Conservation (phyloP, 1,140 invertebrate genomes). For the Hycleus phaleratus region DNA sequence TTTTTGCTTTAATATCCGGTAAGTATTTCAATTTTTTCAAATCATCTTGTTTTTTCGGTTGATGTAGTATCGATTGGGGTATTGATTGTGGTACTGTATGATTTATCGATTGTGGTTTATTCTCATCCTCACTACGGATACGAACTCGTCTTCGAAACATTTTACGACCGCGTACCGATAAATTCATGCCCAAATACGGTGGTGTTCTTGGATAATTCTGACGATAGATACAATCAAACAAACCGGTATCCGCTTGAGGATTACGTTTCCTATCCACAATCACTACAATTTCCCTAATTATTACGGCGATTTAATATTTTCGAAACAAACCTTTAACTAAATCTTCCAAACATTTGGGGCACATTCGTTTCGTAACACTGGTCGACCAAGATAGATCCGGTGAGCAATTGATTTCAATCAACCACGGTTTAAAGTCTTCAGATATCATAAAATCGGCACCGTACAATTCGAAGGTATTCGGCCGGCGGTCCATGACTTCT, state of each 20-base stretch:
- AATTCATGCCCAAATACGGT: constrained; percentile 72
- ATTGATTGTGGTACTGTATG: too few relatives aligned
- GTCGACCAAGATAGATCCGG: constrained; percentile 85
- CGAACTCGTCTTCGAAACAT: constrained; percentile 18
- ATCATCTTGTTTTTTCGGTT: neutral
- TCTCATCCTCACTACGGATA: too few relatives aligned
- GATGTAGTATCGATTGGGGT: constrained; percentile 13
- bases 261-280: constrained; percentile 74
- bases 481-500: constrained; percentile 74
- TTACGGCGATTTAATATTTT: too few relatives aligned
- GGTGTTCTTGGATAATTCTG: constrained; percentile 65
- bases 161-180: constrained; percentile 59
- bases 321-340: constrained; percentile 75
- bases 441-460: constrained; percentile 90
- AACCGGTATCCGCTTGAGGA: constrained; percentile 72
- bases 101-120: too few relatives aligned
- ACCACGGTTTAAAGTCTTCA: constrained; percentile 82
- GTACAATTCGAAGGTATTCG: constrained; percentile 87
- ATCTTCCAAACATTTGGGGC: constrained; percentile 82
- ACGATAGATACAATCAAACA: constrained; percentile 78
- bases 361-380: constrained; percentile 78
- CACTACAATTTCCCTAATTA: constrained; percentile 52
- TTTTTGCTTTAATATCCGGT: constrained; percentile 9
- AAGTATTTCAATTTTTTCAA: neutral
- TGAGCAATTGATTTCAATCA: constrained; percentile 92